These are phyloP conservation scores for Porites lobata DNA, from an alignment of 92 coral and sea anemone genomes.

Conservation along the genomic window DNA sequence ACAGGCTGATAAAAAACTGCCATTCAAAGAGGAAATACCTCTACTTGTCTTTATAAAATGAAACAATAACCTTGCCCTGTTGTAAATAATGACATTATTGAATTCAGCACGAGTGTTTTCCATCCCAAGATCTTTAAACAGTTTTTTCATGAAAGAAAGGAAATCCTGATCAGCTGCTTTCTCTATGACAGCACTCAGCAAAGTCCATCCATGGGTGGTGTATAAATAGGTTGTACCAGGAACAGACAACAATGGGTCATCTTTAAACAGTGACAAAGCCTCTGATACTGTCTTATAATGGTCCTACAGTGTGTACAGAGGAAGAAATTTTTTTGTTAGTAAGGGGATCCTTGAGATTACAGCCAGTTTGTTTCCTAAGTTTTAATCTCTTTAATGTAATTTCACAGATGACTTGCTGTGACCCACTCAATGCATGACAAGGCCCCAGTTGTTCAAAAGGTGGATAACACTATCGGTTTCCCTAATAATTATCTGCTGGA, in stretches of 20 bases:
- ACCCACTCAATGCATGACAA: no score
- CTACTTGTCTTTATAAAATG: neutral
- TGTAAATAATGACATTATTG: slow-evolving; percentile 74
- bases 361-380: no score
- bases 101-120: slow-evolving; percentile 85
- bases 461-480: no score
- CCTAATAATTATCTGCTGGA: no score
- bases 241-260: slow-evolving; percentile 80
- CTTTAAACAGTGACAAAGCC: slow-evolving; percentile 85
- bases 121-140: slow-evolving; percentile 93
- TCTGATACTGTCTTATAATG: slow-evolving; percentile 81
- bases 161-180: slow-evolving; percentile 85
- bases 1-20: no score
- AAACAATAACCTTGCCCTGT: slow-evolving; percentile 83
- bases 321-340: no score
- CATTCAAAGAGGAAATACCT: no score
- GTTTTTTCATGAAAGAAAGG: slow-evolving; percentile 76
- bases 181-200: slow-evolving; percentile 93
- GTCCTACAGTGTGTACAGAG: slow-evolving; percentile 33
- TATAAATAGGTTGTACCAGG: slow-evolving; percentile 90
- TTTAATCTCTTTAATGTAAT: no score
- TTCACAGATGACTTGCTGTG: no score
- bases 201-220: slow-evolving; percentile 93
- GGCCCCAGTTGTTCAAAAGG: no score
- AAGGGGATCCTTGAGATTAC: no score